phyloP scores from a whole-genome alignment of 1,140 invertebrate species.

The Drosophila cardini region DNA sequence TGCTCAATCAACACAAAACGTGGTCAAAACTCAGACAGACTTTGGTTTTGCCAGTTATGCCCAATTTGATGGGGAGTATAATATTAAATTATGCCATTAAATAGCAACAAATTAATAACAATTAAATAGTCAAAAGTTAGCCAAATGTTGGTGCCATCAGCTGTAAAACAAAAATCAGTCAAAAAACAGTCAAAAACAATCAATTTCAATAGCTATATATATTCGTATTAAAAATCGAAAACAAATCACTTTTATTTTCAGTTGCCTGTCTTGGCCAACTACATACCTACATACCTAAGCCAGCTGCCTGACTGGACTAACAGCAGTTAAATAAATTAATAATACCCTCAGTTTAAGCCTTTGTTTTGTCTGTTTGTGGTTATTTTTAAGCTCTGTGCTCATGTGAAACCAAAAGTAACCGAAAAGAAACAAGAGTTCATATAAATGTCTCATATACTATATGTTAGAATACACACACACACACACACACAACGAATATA shows the following conservation, averaged over 20 bases:
- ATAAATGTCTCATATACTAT: not conserved
- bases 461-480: no score
- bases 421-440: conserved; percentile 20
- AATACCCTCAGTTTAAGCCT: conserved; percentile 34
- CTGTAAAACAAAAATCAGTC: no score
- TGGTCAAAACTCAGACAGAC: conserved; percentile 16
- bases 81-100: conserved; percentile 75
- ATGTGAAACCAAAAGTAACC: conserved; percentile 65
- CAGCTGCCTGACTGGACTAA: conserved; percentile 33
- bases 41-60: conserved; percentile 13
- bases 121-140: conserved; percentile 62
- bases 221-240: conserved; percentile 47
- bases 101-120: conserved; percentile 74
- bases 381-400: conserved; percentile 52
- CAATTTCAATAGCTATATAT: not conserved
- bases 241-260: conserved; percentile 81
- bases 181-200: not conserved
- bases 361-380: conserved; percentile 13
- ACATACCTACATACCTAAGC: no score
- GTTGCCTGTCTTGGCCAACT: conserved; percentile 36
- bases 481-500: conserved; percentile 22
- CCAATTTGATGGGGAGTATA: conserved; percentile 20
- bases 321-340: conserved; percentile 54
- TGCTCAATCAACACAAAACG: conserved; percentile 41
- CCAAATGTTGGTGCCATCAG: conserved; percentile 36